Base-by-base conservation (phyloP, 1,140 invertebrate species). In the Limonius californicus region DNA sequence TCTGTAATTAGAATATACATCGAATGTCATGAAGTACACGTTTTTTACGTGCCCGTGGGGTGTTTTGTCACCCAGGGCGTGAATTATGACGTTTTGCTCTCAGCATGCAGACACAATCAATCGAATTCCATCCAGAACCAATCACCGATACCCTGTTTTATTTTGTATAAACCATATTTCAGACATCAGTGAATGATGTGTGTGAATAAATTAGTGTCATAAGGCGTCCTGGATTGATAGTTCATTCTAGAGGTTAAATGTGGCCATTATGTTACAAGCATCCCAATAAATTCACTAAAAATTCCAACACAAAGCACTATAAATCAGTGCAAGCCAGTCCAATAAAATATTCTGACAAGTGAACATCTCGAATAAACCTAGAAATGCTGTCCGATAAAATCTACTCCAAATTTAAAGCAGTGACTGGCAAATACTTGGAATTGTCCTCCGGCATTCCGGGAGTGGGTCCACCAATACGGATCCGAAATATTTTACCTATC, bases 331-430 rank as follows among this genome's bases (percentile, higher is more conserved):
- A 50, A 16, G 14, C 27, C 19, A 19, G 20, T 43, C 60, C 32
- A 56, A 61, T 61, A 61, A 60, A 61, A 61, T 56, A 56, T 61
- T 47, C 30, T 18, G 43, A 56, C 32, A 54, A n/a, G 53, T 19
- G 20, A 14, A 56, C 19, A 30, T 18, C 21, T 56, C 19, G 15
- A 15, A 18, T 30, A 42, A 57, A 57, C 35, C 20, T 19, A 42
- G 55, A 42, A 57, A 57, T 54, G 23, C 23, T 54, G 16, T 21
- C 19, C 15, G 58, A 60, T 60, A 21, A 61, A 30, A 61, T 61
- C 60, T 61, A 61, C 60, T 53, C 60, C 53, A 61, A 61, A 61
- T 61, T 55, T 61, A 61, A 61, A 61, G 54, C 54, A 54, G 54
- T 61, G 60, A 61, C 60, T 61, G 60, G 60, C 60, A 56, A 55